Conservation (phyloP, 1,140 invertebrate species). For the Pogonomyrmex barbatus region DNA sequence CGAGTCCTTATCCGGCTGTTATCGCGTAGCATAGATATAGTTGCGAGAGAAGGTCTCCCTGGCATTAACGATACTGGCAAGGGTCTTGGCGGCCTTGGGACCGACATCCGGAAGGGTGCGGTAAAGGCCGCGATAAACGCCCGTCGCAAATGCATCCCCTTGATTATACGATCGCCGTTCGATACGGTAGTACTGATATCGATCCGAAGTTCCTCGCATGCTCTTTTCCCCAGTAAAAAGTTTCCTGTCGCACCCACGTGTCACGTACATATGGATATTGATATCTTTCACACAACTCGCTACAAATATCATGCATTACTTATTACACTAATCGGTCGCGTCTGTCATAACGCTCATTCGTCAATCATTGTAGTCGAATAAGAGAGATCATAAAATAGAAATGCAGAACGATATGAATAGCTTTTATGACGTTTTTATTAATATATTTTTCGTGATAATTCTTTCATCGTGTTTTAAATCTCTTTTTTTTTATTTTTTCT, state of each 20-base stretch:
- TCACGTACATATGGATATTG: conserved; percentile 21
- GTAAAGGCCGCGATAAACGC: conserved; percentile 79
- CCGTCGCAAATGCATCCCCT: conserved; percentile 82
- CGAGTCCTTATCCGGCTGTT: not conserved
- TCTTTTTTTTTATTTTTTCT: no score
- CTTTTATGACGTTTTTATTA: not conserved
- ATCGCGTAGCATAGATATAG: conserved; percentile 16
- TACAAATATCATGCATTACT: conserved; percentile 24
- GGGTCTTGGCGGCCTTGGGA: conserved; percentile 75
- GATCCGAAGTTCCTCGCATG: not conserved
- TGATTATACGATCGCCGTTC: conserved; percentile 81
- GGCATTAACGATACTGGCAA: conserved; percentile 61
- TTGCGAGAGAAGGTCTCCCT: conserved; percentile 53
- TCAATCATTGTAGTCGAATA: not conserved
- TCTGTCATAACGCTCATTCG: not conserved
- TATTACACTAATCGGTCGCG: conserved; percentile 12
- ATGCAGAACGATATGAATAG: not conserved
- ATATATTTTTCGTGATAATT: not conserved
- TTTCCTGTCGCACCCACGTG: conserved; percentile 53
- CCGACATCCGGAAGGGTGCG: conserved; percentile 83
- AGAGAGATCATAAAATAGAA: conserved; percentile 3
- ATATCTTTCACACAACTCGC: conserved; percentile 26
- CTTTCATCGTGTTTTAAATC: not conserved
- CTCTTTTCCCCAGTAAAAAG: conserved; percentile 27
- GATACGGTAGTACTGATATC: conserved; percentile 49